Evolutionary conservation across 2,888 invertebrate species (phyloP).

Genomic region (Hesperia comma): DNA sequence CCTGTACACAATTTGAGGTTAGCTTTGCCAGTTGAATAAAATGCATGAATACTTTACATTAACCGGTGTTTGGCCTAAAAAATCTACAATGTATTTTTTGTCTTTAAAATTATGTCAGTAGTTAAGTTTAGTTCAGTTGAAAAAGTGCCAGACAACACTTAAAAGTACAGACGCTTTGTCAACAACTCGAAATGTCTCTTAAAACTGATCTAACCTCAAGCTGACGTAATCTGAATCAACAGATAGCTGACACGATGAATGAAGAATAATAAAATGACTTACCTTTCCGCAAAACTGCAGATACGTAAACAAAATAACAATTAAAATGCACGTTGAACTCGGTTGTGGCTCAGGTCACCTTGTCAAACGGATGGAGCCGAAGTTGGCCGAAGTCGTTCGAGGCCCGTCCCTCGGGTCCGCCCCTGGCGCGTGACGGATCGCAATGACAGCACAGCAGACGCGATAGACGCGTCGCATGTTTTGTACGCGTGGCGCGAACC

Average conservation of each 20-base stretch:
- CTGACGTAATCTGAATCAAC: slow-evolving; percentile 27
- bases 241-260: slow-evolving; percentile 39
- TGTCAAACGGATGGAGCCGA: slow-evolving; percentile 61
- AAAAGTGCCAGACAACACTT: slow-evolving; percentile 13
- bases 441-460: slow-evolving; percentile 63
- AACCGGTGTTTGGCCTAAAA: background rate
- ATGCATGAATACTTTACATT: background rate
- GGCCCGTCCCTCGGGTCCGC: slow-evolving; percentile 64
- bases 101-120: slow-evolving; percentile 22
- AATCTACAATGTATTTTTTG: slow-evolving; percentile 17
- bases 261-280: slow-evolving; percentile 52
- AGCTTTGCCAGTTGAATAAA: slow-evolving; percentile 45
- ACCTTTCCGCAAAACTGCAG: slow-evolving; percentile 50
- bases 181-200: slow-evolving; percentile 37
- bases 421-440: slow-evolving; percentile 56
- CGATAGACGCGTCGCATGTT: slow-evolving; percentile 66
- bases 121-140: slow-evolving; percentile 4
- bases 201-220: background rate
- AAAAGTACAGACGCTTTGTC: slow-evolving; percentile 45
- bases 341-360: slow-evolving; percentile 75
- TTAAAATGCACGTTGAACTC: slow-evolving; percentile 43
- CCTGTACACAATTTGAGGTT: slow-evolving; percentile 60
- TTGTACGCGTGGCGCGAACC: slow-evolving; percentile 67
- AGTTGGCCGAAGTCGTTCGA: slow-evolving; percentile 62
- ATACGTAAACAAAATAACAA: slow-evolving; percentile 46